Percentiles rank a stretch among this genome's conserved stretches.
Conservation (phyloP, 23 tunicate species). For the Aplidium turbinatum region DNA sequence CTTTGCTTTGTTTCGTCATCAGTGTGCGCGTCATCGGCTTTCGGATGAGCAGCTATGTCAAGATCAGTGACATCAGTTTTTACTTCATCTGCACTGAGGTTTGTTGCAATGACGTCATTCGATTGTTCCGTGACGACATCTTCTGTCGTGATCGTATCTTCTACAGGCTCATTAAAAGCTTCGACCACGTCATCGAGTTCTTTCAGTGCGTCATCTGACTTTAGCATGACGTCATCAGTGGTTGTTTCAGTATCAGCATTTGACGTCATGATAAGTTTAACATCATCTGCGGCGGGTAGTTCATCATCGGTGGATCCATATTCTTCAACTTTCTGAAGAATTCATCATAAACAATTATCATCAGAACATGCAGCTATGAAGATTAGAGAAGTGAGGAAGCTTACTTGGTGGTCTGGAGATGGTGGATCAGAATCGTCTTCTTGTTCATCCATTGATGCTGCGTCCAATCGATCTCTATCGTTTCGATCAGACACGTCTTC, state of each 20-base stretch:
- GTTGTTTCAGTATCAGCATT: neutral
- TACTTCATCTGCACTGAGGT: neutral
- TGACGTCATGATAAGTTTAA: neutral
- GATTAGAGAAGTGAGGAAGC: too few relatives aligned
- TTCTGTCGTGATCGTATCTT: neutral
- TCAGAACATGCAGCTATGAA: too few relatives aligned
- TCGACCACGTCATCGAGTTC: neutral
- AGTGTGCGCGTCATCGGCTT: neutral
- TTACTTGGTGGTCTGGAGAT: too few relatives aligned
- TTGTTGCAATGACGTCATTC: neutral
- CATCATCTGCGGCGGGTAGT: neutral
- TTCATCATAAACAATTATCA: too few relatives aligned
- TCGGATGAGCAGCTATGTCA: neutral
- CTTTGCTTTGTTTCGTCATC: neutral
- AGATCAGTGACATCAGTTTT: neutral
- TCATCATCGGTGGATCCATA: neutral
- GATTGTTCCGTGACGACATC: neutral
- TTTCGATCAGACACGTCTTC: too few relatives aligned
- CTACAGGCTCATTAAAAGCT: too few relatives aligned
- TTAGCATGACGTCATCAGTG: neutral
- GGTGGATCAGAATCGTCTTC: too few relatives aligned
- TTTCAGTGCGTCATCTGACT: neutral
- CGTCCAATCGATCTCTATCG: too few relatives aligned
- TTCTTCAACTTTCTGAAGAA: neutral
- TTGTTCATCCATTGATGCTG: too few relatives aligned